Base-by-base conservation (phyloP, 2,797 vertebrate genomes). In the Rhodeus uyekii region DNA sequence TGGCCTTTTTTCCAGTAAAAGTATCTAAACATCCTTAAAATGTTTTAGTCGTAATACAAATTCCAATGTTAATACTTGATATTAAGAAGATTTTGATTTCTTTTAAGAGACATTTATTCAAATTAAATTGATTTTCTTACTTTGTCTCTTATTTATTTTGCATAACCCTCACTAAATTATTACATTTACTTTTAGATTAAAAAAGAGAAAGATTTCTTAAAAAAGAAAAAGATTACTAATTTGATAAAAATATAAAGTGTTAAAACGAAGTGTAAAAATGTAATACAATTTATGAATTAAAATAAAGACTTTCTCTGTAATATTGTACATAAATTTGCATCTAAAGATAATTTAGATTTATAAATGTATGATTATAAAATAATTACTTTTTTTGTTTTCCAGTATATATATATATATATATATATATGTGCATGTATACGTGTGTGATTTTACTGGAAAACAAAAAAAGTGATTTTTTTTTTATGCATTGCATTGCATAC, bases 401-500 rank as follows among this genome's bases (percentile, higher is more conserved):
- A n/a, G n/a, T n/a, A n/a, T n/a, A n/a, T n/a, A n/a, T n/a, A n/a
- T n/a, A n/a, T n/a, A n/a, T n/a, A n/a, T n/a, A n/a, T n/a, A n/a
- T n/a, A n/a, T n/a, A n/a, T n/a, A n/a, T n/a, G n/a, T n/a, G n/a
- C n/a, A n/a, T n/a, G n/a, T n/a, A n/a, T n/a, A n/a, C n/a, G n/a
- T n/a, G n/a, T n/a, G n/a, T n/a, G n/a, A n/a, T 38, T 78, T 67
- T 27, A 39, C 14, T 29, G 1, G 32, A 63, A 44, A 61, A 44
- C 8, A 1, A 24, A 2, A 18, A 24, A 36, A 24, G 9, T 1
- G n/a, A 1, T 32, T 2, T 4, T 65, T 2, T 9, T 50, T 39
- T 78, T n/a, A n/a, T 80, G 39, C 38, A 24, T 38, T 71, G 27
- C 27, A 34, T n/a, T 79, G 38, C 38, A 48, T n/a, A n/a, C n/a